A percentile compares a stretch with the other conserved stretches of the same genome.
These are phyloP conservation scores for Pteromalus puparum DNA, from an alignment of 1,140 invertebrate genomes.

Conservation along the genomic window DNA sequence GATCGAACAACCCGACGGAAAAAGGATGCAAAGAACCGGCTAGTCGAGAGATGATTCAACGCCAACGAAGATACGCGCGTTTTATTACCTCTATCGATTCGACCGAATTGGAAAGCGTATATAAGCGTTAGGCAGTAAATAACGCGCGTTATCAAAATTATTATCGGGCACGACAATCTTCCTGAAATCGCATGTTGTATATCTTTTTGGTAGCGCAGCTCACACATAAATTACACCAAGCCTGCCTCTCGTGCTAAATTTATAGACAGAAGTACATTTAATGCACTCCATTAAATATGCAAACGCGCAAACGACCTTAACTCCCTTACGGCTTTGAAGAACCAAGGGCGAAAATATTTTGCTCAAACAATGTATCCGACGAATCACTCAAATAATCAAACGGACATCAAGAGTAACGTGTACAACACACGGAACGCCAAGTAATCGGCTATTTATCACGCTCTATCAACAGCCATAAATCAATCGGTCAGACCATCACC, in stretches of 20 bases:
- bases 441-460: conserved; percentile 32
- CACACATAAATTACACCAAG: not conserved
- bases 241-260: not conserved
- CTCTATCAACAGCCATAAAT: conserved; percentile 32
- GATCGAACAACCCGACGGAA: no score
- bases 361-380: not conserved
- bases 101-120: not conserved
- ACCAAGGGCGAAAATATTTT: conserved; percentile 1
- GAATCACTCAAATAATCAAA: not conserved
- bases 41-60: no score
- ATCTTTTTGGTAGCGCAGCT: not conserved
- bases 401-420: not conserved
- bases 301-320: not conserved
- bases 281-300: conserved; percentile 3
- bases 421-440: not conserved
- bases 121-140: not conserved
- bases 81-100: no score
- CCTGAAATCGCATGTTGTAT: not conserved
- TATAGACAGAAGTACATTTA: not conserved
- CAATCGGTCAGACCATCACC: conserved; percentile 35
- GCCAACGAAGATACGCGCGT: no score
- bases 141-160: not conserved
- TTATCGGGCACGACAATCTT: not conserved
- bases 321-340: not conserved
- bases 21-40: no score